Conservation (phyloP, 2,888 invertebrate species). For the Auanema freiburgensis region DNA sequence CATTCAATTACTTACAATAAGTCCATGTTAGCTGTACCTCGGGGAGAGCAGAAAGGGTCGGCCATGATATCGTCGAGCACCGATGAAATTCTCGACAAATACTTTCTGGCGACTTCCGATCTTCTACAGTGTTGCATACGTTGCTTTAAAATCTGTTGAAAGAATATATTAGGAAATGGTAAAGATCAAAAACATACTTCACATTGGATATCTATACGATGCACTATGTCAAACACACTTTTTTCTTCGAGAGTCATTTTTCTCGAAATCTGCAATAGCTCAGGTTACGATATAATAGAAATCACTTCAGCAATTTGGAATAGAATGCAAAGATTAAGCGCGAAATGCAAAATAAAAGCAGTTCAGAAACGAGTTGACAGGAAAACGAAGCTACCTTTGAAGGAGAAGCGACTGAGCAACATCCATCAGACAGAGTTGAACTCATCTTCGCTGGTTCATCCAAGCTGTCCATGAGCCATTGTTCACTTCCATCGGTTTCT, state of each 20-base stretch:
- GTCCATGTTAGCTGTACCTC: neutral
- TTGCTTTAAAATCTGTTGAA: constrained; percentile 12
- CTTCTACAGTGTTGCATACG: constrained; percentile 18
- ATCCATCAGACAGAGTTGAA: no score
- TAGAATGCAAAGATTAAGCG: no score
- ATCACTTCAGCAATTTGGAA: no score
- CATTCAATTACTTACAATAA: neutral
- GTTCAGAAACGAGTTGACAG: no score
- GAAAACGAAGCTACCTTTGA: no score
- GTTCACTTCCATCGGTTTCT: no score
- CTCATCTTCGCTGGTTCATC: no score
- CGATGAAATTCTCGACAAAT: constrained; percentile 7
- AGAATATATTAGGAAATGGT: neutral
- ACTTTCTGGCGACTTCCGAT: constrained; percentile 11
- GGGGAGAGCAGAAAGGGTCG: constrained; percentile 18
- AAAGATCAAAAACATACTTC: constrained; percentile 9
- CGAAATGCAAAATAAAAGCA: no score
- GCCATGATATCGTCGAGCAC: constrained; percentile 19
- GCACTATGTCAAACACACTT: constrained; percentile 8
- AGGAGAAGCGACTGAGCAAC: no score
- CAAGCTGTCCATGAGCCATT: no score
- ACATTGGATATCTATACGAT: constrained; percentile 15
- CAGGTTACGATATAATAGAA: no score
- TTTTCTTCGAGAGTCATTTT: constrained; percentile 12
- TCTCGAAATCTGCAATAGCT: no score